Evolutionary conservation across 2,888 invertebrate species (phyloP), one percentile per base, ranked within the genome.

Genomic region (Ryuthela nishihirai): DNA sequence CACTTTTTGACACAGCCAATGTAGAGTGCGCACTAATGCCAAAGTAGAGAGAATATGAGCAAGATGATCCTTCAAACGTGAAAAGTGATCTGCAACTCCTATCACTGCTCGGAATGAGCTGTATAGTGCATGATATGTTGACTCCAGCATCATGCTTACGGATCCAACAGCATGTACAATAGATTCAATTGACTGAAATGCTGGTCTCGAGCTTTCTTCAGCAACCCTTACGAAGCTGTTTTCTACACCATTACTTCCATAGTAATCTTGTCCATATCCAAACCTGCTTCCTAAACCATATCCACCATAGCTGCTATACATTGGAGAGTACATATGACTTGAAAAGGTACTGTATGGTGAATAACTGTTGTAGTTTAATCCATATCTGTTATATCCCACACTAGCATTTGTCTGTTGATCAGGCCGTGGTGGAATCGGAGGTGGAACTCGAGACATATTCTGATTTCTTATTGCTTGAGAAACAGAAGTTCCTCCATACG

Each of bases 11-110:
- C 87, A 85, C 21, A 92, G 75, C 87, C 90, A 92, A 67, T 83
- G 84, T 3, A 93, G 70, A 17, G 85, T 82, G 64, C 88, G 79
- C 41, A 94, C 80, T 26, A 94, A 78, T 5, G 92, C 88, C 69
- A 97, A 82, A 0, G 92, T 85, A 43, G 90, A 86, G 81, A 93
- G 85, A 66, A 95, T 82, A 70, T 91, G 88, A 1, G 85, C 83
- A 69, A 98, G 85, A 67, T 93, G 83, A 3, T 84, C 82, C 61
- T 88, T 81, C 55, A 97, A 76, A 41, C 88, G 80, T 3, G 89
- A 87, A 72, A 98, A 87, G 75, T 97, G 95, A 66, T 98, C 95
- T 6, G 95, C 95, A 1, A 98, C 94, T 56, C 94, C 92, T 45
- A 98, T 78, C 64, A 98, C 89, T 46, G 98, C 97, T 69, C 90